These are phyloP conservation scores for Acheta domesticus DNA, from an alignment of 2,888 invertebrate genomes.

Conservation along the genomic window DNA sequence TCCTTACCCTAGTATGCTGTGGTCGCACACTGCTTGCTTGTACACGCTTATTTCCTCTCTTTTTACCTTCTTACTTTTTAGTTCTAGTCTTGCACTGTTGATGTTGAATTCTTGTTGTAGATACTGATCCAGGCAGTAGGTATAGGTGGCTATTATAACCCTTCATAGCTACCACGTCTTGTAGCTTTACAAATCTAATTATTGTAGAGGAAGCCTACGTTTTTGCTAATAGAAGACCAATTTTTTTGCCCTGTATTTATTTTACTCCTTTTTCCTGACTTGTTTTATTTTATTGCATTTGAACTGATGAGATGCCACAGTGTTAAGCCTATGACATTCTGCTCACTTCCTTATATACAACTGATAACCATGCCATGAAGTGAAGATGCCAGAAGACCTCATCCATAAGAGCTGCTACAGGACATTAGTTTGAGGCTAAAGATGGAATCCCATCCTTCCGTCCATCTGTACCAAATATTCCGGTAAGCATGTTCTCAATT, in stretches of 20 bases:
- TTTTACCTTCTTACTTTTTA: neutral
- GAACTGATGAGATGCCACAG: neutral
- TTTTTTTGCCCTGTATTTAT: too few relatives aligned
- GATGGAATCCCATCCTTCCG: constrained; percentile 4
- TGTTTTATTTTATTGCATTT: neutral
- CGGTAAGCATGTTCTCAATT: neutral
- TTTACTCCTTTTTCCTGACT: neutral
- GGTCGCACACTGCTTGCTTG: neutral
- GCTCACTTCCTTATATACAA: neutral
- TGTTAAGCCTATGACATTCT: neutral
- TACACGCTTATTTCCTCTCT: neutral
- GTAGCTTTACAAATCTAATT: too few relatives aligned
- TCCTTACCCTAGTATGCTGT: too few relatives aligned
- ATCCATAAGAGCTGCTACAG: neutral
- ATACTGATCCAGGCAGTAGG: too few relatives aligned
- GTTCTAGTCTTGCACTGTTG: too few relatives aligned
- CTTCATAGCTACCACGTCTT: too few relatives aligned
- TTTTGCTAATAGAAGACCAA: too few relatives aligned
- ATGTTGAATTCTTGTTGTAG: too few relatives aligned
- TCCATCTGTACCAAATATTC: neutral
- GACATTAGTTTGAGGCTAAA: neutral
- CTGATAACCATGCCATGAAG: neutral
- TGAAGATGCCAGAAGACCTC: neutral
- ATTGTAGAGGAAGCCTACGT: too few relatives aligned
- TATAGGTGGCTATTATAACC: too few relatives aligned